Conservation (phyloP, 1,140 invertebrate species). For the Liolophura sinensis region DNA sequence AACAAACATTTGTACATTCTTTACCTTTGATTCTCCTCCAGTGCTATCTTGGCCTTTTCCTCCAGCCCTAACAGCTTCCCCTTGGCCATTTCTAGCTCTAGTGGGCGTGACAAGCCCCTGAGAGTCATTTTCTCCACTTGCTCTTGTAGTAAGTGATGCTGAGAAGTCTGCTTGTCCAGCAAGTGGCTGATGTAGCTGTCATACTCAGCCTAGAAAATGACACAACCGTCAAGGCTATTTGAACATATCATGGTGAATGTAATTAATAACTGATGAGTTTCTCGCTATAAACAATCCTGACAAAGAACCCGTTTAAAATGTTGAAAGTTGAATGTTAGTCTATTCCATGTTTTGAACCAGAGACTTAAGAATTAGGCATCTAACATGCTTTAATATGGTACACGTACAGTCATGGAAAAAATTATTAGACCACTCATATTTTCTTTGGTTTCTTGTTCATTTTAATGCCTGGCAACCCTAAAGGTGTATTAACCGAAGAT, state of each 20-base stretch:
- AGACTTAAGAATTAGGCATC: too few species aligned
- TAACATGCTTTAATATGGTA: too few species aligned
- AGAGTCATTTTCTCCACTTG: constrained; percentile 48
- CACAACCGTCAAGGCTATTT: not conserved
- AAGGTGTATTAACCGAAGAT: too few species aligned
- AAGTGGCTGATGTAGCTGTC: constrained; percentile 50
- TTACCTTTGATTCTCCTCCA: constrained; percentile 45
- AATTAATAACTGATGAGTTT: not conserved
- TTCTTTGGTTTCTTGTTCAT: too few species aligned
- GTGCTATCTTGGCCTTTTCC: constrained; percentile 28
- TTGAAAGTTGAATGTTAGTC: too few species aligned
- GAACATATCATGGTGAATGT: not conserved
- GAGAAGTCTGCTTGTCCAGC: constrained; percentile 45
- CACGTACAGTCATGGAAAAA: too few species aligned
- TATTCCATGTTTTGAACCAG: too few species aligned
- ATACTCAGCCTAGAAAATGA: constrained; percentile 45
- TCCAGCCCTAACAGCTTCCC: constrained; percentile 33
- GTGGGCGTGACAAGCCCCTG: constrained; percentile 37
- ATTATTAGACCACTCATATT: too few species aligned
- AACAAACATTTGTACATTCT: constrained; percentile 6
- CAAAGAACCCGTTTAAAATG: too few species aligned
- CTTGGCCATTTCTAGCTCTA: constrained; percentile 35
- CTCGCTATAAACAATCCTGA: not conserved
- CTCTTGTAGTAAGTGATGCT: constrained; percentile 43
- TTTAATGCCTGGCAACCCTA: too few species aligned